These are phyloP conservation scores for Heliconius ismenius DNA, from an alignment of 2,888 invertebrate genomes.

Conservation along the genomic window DNA sequence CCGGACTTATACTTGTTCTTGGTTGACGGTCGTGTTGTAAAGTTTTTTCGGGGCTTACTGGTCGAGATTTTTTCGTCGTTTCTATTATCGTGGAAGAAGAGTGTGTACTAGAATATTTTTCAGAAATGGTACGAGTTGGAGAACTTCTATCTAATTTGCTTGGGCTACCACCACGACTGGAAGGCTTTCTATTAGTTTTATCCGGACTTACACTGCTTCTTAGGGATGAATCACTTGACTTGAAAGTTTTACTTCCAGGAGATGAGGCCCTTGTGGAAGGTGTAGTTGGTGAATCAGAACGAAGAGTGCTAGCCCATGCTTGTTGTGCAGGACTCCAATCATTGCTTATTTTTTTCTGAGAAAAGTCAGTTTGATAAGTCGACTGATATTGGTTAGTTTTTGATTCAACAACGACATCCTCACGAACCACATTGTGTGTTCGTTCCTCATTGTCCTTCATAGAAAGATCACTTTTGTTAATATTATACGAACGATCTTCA, in stretches of 20 bases:
- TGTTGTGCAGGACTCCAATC: slow-evolving; percentile 88
- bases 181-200: slow-evolving; percentile 62
- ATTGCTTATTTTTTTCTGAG: slow-evolving; percentile 81
- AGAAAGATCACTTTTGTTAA: slow-evolving; percentile 16
- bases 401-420: slow-evolving; percentile 57
- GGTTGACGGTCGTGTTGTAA: slow-evolving; percentile 52
- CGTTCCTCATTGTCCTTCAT: slow-evolving; percentile 52
- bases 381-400: slow-evolving; percentile 81
- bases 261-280: slow-evolving; percentile 80
- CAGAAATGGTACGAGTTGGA: slow-evolving; percentile 59
- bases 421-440: slow-evolving; percentile 51
- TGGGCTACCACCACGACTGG: slow-evolving; percentile 67
- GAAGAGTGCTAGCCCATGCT: slow-evolving; percentile 87
- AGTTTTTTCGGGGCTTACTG: slow-evolving; percentile 58
- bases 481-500: slow-evolving; percentile 6
- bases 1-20: slow-evolving; percentile 62
- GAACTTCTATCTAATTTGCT: slow-evolving; percentile 61
- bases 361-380: slow-evolving; percentile 83
- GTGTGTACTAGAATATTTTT: slow-evolving; percentile 59
- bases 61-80: slow-evolving; percentile 52
- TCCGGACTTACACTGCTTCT: slow-evolving; percentile 80
- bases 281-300: slow-evolving; percentile 84
- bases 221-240: slow-evolving; percentile 78
- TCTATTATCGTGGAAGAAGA: slow-evolving; percentile 60
- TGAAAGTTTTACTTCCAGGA: slow-evolving; percentile 77